Conservation (phyloP, 2,888 invertebrate species). For the Ptilodon capucinus region DNA sequence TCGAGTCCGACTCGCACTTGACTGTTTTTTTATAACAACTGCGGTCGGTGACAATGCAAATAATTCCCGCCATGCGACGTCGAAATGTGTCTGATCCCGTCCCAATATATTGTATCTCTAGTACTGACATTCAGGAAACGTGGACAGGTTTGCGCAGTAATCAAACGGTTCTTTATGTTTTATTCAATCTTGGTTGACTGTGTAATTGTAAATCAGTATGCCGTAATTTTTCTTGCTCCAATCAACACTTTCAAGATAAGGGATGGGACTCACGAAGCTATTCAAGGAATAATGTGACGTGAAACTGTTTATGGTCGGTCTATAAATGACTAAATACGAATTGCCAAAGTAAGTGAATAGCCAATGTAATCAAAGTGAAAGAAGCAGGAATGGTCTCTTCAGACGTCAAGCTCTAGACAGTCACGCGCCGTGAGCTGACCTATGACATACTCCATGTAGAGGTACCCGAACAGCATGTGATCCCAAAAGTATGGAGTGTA, state of each 20-base stretch:
- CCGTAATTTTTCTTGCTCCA: slow-evolving; percentile 55
- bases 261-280: slow-evolving; percentile 63
- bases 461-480: slow-evolving; percentile 51
- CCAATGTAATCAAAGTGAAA: slow-evolving; percentile 67
- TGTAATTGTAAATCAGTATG: slow-evolving; percentile 51
- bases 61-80: slow-evolving; percentile 58
- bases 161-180: slow-evolving; percentile 24
- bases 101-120: slow-evolving; percentile 49
- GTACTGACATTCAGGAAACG: slow-evolving; percentile 68
- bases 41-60: slow-evolving; percentile 42
- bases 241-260: slow-evolving; percentile 57
- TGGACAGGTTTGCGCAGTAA: slow-evolving; percentile 52
- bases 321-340: slow-evolving; percentile 46
- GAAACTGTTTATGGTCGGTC: slow-evolving; percentile 51
- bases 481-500: too few relatives aligned
- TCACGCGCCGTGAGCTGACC: slow-evolving; percentile 70
- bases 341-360: not conserved
- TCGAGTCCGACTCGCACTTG: too few relatives aligned
- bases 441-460: slow-evolving; percentile 66
- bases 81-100: slow-evolving; percentile 10
- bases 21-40: slow-evolving; percentile 51
- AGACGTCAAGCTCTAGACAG: slow-evolving; percentile 61
- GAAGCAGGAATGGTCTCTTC: slow-evolving; percentile 58
- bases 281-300: slow-evolving; percentile 65
- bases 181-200: slow-evolving; percentile 61